Evolutionary conservation across 2,113 vertebrate species (phyloP).

Genomic region (Castor canadensis): DNA sequence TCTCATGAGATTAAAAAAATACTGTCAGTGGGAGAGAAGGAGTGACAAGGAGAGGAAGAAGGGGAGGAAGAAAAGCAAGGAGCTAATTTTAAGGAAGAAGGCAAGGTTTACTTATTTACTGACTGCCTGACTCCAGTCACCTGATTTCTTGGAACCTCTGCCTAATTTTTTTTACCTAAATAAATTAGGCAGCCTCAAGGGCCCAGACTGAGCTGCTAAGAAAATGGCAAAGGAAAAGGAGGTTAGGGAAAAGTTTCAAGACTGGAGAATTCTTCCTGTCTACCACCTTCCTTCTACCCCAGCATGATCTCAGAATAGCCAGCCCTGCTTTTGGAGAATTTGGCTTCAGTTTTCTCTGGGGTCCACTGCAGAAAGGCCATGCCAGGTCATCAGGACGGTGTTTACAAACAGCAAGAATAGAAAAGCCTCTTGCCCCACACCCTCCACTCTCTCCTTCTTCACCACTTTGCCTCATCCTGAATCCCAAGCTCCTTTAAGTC

Average conservation of each 20-base stretch:
- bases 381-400: constrained; percentile 71
- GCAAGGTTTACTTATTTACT: neutral
- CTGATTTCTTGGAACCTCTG: neutral
- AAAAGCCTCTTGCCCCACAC: neutral
- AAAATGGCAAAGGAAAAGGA: neutral
- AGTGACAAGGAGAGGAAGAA: neutral
- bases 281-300: neutral
- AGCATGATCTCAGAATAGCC: constrained; percentile 20
- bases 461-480: neutral
- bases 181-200: no score
- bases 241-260: neutral
- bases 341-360: constrained; percentile 50
- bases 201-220: neutral
- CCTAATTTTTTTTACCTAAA: neutral
- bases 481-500: neutral
- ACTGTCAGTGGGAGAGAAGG: neutral
- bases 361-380: constrained; percentile 59
- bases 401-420: constrained; percentile 81
- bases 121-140: neutral
- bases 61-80: neutral
- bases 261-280: neutral
- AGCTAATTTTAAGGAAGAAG: neutral
- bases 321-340: constrained; percentile 51
- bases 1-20: neutral
- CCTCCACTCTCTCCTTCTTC: neutral